Evolutionary conservation across 2,888 invertebrate species (phyloP), one percentile per base, ranked within the genome.

Genomic region (Tyria jacobaeae): DNA sequence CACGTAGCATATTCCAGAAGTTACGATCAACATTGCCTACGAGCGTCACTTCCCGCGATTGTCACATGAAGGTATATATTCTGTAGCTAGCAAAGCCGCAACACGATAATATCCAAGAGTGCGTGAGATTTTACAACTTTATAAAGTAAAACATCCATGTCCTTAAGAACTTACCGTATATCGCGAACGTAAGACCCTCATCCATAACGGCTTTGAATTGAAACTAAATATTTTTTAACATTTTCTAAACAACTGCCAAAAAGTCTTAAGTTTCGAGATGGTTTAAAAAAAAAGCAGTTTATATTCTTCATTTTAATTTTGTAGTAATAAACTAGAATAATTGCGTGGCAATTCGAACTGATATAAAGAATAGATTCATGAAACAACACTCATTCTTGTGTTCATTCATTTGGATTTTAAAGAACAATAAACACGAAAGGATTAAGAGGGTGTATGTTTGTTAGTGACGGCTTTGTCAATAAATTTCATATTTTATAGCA

Each of bases 401-500:
- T 51, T 14, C 14, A 35, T n/a, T 52, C 27, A 50, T 51, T 60
- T 71, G 59, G 55, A 68, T 75, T 57, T 60, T 64, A 60, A 68
- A 41, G 49, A 27, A 37, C 3, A n/a, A 25, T 31, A 5, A 73
- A 63, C 57, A 63, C 35, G 52, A 65, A 75, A 72, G 64, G 58
- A 56, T 65, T 73, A 66, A 68, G 61, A 63, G 67, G 66, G 39
- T 60, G 55, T 41, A 39, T 48, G 27, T 53, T 78, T 70, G 73
- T 75, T 77, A 76, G 76, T 74, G 73, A 64, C 66, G 66, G 75
- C 67, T 77, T 70, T 76, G 77, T 80, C 81, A 75, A 85, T 85
- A 84, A 85, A 83, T 84, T 84, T 74, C 78, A 84, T 82, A 85
- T 83, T 85, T 87, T 84, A 87, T 79, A 75, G 74, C 76, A 60